These are phyloP conservation scores for Apolygus lucorum DNA, from an alignment of 1,140 invertebrate genomes.

Conservation along the genomic window DNA sequence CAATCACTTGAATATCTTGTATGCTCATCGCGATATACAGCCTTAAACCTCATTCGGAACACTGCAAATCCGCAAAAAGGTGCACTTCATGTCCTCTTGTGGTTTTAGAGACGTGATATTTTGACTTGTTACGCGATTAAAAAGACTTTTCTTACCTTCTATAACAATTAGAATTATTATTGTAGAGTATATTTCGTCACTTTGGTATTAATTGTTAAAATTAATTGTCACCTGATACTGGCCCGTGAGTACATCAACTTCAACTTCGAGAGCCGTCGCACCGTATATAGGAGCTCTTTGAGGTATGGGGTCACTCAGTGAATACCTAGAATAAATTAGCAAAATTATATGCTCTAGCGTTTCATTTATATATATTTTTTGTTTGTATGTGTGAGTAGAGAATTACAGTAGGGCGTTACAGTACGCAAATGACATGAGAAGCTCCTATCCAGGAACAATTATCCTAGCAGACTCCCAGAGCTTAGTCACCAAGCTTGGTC, in stretches of 20 bases:
- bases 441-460: no score
- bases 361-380: no score
- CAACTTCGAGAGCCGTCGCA: conserved; percentile 45
- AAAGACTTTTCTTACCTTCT: no score
- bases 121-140: no score
- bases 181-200: not conserved
- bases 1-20: conserved; percentile 78
- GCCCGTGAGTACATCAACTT: conserved; percentile 68
- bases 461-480: no score
- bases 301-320: conserved; percentile 10
- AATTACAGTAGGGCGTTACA: no score
- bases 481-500: no score
- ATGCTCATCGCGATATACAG: conserved; percentile 82
- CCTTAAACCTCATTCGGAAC: conserved; percentile 58
- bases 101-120: no score
- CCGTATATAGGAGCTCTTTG: conserved; percentile 14
- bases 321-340: conserved; percentile 32
- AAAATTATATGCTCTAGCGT: no score
- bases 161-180: conserved; percentile 17
- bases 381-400: no score
- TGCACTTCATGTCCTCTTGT: conserved; percentile 52
- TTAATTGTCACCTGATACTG: conserved; percentile 42
- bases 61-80: conserved; percentile 68
- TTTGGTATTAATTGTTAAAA: no score
- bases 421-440: no score